These are phyloP conservation scores for Brachymystax lenok DNA, from an alignment of 2,797 vertebrate genomes.

Conservation along the genomic window DNA sequence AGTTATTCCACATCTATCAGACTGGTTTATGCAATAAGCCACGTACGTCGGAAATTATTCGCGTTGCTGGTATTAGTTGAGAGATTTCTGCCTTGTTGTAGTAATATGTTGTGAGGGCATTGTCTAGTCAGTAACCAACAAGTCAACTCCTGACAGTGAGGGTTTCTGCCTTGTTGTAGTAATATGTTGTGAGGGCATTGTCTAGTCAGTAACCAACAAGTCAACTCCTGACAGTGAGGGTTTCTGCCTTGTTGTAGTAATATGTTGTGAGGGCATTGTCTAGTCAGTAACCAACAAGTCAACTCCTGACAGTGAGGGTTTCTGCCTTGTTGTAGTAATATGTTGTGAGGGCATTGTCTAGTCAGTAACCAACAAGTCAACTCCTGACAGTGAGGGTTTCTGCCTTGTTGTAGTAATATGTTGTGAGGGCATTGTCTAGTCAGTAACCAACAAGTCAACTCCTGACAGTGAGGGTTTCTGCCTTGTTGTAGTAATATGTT, in stretches of 20 bases:
- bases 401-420: neutral
- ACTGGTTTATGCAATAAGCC: neutral
- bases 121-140: neutral
- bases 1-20: neutral
- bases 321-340: neutral
- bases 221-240: neutral
- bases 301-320: slow-evolving; percentile 1
- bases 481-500: neutral
- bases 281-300: neutral
- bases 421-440: neutral
- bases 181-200: neutral
- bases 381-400: slow-evolving; percentile 6
- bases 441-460: neutral
- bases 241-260: neutral
- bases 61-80: neutral
- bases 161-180: neutral
- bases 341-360: neutral
- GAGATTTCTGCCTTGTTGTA: neutral
- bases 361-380: neutral
- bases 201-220: neutral
- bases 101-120: too few species aligned
- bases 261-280: neutral
- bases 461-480: slow-evolving; percentile 7
- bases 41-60: neutral
- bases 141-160: neutral